phyloP scores from a whole-genome alignment of 2,888 invertebrate genomes.

The Ophioninae sp. region DNA sequence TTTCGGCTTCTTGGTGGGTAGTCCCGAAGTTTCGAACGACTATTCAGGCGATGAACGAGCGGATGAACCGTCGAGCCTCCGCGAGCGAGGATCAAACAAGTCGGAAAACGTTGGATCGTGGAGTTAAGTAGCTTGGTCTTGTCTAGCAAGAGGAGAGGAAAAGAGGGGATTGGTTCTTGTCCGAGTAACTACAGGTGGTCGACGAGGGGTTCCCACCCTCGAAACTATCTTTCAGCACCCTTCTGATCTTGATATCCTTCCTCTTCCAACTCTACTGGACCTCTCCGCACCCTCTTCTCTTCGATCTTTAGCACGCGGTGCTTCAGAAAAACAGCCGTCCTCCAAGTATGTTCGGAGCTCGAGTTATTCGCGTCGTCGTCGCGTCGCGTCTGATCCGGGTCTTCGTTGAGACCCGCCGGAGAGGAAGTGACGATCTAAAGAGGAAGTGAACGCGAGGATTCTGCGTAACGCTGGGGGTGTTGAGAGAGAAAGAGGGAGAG shows the following conservation, averaged over 20 bases:
- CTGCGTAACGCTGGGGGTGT: conserved; percentile 50
- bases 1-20: background rate
- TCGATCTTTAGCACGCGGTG: background rate
- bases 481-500: conserved; percentile 6
- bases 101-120: conserved; percentile 16
- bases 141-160: conserved; percentile 23
- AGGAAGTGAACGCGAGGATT: conserved; percentile 60
- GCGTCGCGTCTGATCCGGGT: conserved; percentile 33
- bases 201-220: conserved; percentile 70
- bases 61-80: conserved; percentile 8
- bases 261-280: background rate
- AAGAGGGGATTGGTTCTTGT: conserved; percentile 39
- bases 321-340: background rate
- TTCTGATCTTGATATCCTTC: conserved; percentile 27
- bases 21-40: conserved; percentile 6
- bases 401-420: conserved; percentile 57
- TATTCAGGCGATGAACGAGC: background rate
- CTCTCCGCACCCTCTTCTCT: conserved; percentile 40
- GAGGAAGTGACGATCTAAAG: conserved; percentile 57
- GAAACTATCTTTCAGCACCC: conserved; percentile 23
- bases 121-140: conserved; percentile 23
- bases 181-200: conserved; percentile 78
- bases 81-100: conserved; percentile 25
- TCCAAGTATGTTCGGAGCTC: background rate
- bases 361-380: conserved; percentile 20